Evolutionary conservation across 2,888 invertebrate genomes (phyloP).

Genomic region (Spisula solida): DNA sequence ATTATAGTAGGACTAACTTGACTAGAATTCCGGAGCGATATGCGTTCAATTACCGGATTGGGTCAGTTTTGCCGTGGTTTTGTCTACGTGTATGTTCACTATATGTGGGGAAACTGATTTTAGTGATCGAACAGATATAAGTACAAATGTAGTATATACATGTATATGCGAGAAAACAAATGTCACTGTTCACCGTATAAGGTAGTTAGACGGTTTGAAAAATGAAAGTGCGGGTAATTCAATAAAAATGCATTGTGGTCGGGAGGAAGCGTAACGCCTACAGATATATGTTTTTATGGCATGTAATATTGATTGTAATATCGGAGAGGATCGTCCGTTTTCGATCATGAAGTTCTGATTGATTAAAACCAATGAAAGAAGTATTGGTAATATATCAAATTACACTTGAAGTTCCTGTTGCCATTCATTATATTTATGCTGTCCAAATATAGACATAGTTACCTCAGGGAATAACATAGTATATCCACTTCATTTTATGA

Average conservation of each 20-base stretch:
- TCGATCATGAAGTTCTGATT: not conserved
- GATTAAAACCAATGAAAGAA: constrained; percentile 12
- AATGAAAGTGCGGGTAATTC: too few species aligned
- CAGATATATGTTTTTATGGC: not conserved
- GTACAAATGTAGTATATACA: too few species aligned
- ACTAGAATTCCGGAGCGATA: not conserved
- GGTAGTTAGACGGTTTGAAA: too few species aligned
- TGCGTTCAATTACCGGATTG: not conserved
- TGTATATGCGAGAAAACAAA: too few species aligned
- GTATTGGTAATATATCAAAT: constrained; percentile 9
- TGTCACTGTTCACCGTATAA: too few species aligned
- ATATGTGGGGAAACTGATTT: too few species aligned
- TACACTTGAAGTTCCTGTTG: not conserved
- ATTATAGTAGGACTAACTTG: too few species aligned
- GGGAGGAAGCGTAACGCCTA: not conserved
- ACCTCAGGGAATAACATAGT: not conserved
- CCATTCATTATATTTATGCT: not conserved
- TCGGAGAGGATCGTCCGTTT: not conserved
- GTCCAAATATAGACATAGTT: not conserved
- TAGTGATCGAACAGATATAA: too few species aligned
- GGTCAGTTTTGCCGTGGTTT: too few species aligned
- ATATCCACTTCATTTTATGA: not conserved
- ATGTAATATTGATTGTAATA: not conserved
- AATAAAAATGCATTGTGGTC: not conserved
- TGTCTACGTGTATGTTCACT: not conserved